phyloP scores from a whole-genome alignment of 2,113 vertebrate genomes.

The Actinemys pallida region DNA sequence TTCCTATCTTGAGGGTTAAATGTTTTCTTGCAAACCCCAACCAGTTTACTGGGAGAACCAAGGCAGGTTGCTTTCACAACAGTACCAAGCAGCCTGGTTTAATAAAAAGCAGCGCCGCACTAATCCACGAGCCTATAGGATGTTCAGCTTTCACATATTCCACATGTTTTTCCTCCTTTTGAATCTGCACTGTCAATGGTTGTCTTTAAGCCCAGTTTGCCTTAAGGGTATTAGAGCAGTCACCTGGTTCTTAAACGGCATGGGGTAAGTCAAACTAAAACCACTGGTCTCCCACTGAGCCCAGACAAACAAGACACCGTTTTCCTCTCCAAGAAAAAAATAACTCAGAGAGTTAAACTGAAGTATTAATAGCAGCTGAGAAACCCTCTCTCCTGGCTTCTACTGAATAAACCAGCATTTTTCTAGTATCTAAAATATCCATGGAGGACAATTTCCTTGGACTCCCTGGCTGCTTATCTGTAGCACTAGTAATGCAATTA shows the following conservation, averaged over 20 bases:
- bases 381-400: background rate
- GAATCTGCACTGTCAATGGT: conserved; percentile 48
- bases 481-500: background rate
- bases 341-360: background rate
- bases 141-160: conserved; percentile 52
- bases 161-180: conserved; percentile 20
- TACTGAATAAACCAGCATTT: background rate
- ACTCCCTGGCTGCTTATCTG: background rate
- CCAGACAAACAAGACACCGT: background rate
- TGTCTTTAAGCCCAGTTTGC: conserved; percentile 38
- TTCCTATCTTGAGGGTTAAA: background rate
- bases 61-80: conserved; percentile 32
- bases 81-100: background rate
- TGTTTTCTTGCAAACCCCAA: background rate
- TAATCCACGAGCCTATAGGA: background rate
- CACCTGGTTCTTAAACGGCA: accelerated
- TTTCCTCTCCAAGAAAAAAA: background rate
- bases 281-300: background rate
- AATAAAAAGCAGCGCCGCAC: conserved; percentile 24
- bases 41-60: background rate
- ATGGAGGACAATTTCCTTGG: background rate
- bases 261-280: conserved; percentile 27
- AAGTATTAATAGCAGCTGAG: background rate
- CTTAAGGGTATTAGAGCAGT: background rate
- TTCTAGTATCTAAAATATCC: background rate